Percentiles rank a stretch among this genome's conserved stretches.
Conservation (phyloP, 2,888 invertebrate species). For the Eupelmus urozonus region DNA sequence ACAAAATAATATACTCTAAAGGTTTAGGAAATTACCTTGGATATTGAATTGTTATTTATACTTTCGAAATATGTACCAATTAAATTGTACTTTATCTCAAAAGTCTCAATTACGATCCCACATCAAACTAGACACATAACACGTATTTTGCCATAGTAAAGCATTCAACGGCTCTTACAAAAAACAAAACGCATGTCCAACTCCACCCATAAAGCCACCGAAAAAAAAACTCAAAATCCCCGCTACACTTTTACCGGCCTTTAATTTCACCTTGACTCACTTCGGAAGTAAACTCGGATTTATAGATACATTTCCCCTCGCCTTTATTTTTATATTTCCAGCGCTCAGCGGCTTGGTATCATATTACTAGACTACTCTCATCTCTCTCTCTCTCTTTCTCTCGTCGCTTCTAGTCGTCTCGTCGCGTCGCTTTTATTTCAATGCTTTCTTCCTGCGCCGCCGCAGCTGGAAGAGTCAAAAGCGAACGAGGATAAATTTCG, state of each 20-base stretch:
- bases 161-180: too few relatives aligned
- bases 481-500: constrained; percentile 45
- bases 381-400: constrained; percentile 51
- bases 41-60: too few relatives aligned
- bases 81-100: too few relatives aligned
- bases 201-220: too few relatives aligned
- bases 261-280: constrained; percentile 54
- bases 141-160: too few relatives aligned
- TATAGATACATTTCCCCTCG: background rate
- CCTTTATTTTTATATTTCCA: constrained; percentile 42
- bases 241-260: constrained; percentile 13
- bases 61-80: too few relatives aligned
- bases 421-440: constrained; percentile 32
- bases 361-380: constrained; percentile 54
- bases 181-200: too few relatives aligned
- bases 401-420: constrained; percentile 38
- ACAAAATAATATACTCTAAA: too few relatives aligned
- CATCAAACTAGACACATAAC: too few relatives aligned
- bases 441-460: constrained; percentile 17
- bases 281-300: constrained; percentile 45
- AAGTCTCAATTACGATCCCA: too few relatives aligned
- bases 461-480: background rate
- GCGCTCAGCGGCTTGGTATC: constrained; percentile 42
- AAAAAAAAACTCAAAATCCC: too few relatives aligned
- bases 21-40: too few relatives aligned